Base-by-base conservation (phyloP, 2,113 vertebrate species). In the Bubo scandiacus region DNA sequence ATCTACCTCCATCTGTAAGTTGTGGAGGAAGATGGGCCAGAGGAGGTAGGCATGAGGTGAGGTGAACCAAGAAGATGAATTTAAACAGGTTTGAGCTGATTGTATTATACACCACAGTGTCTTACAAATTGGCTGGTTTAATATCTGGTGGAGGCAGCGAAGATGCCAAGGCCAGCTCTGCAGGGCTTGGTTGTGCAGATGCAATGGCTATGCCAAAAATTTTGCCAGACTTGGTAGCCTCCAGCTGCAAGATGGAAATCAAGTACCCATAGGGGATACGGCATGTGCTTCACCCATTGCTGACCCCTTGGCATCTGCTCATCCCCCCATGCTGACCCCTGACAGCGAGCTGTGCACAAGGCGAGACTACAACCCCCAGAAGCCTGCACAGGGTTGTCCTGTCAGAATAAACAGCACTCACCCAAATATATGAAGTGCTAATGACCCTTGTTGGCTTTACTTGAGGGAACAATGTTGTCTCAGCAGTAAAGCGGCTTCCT, bases 131-230 rank as follows among this genome's bases (percentile, higher is more conserved):
- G 38, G 40, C 38, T 29, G 30, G 27, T 63, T 63, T 75, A 45
- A 52, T 75, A 81, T 8, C 32, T 67, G 65, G 16, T 2, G 2
- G 54, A 57, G 42, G 36, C 63, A 87, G n/a, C 15, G 11, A 49
- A 14, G 0, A 0, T n/a, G 59, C 27, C 22, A 34, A 30, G n/a
- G 36, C 16, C 62, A 51, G 43, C 15, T 68, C 62, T 65, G 21
- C 43, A 54, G 19, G 29, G 21, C 29, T 84, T 12, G 9, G 12
- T 26, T 51, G 45, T 26, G 11, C 2, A 1, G 10, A 57, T 45
- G 36, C 40, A 38, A 27, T 0, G 1, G 29, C 36, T 43, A 2
- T 32, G 15, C 34, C 27, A 12, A 29, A 22, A 1, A 34, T 45
- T 63, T 84, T 65, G 5, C 25, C 47, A 47, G 36, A 25, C 49